Conservation (phyloP, 2,888 invertebrate species). For the Invenusta paracnida region DNA sequence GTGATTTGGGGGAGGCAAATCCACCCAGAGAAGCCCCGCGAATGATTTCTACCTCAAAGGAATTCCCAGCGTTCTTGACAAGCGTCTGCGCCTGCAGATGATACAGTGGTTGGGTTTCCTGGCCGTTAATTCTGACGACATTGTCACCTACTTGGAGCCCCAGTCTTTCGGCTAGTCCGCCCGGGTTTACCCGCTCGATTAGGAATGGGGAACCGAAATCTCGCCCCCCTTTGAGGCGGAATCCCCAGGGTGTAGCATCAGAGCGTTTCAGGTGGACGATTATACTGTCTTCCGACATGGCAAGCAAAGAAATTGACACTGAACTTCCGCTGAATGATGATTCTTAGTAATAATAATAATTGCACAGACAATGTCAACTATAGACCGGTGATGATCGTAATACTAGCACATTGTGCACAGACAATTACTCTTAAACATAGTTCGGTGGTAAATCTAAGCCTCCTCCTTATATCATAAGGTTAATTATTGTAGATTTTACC, state of each 20-base stretch:
- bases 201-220: constrained; percentile 57
- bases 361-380: too few relatives aligned
- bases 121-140: constrained; percentile 55
- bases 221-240: constrained; percentile 60
- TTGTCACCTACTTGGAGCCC: constrained; percentile 58
- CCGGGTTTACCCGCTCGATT: constrained; percentile 57
- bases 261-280: constrained; percentile 15
- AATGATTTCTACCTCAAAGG: constrained; percentile 50
- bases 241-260: constrained; percentile 57
- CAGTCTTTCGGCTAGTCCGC: constrained; percentile 58
- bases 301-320: too few relatives aligned
- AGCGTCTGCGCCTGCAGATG: constrained; percentile 58
- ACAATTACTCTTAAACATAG: too few relatives aligned
- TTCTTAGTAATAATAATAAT: too few relatives aligned
- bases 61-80: constrained; percentile 55
- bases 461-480: too few relatives aligned
- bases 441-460: too few relatives aligned
- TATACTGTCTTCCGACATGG: too few relatives aligned
- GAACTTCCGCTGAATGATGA: too few relatives aligned
- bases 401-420: too few relatives aligned
- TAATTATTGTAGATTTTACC: too few relatives aligned
- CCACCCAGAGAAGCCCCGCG: not conserved
- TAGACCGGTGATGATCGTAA: too few relatives aligned
- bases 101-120: constrained; percentile 50
- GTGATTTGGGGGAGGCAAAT: not conserved